Conservation (phyloP, 2,888 invertebrate species). For the Plebejus argus region DNA sequence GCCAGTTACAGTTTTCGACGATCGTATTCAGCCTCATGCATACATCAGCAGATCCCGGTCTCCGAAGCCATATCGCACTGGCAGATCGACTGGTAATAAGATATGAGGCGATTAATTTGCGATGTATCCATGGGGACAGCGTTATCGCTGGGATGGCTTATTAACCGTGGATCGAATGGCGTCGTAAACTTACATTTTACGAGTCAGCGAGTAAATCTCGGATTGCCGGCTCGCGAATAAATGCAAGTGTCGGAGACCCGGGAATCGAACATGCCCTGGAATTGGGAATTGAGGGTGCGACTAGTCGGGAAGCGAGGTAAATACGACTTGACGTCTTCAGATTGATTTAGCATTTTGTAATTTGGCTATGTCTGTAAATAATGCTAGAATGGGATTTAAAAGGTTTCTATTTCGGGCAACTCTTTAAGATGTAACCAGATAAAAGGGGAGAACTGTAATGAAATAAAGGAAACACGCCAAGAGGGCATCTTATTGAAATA, state of each 20-base stretch:
- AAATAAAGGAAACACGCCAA: background rate
- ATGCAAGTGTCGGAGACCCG: conserved; percentile 8
- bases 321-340: background rate
- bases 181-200: conserved; percentile 20
- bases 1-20: background rate
- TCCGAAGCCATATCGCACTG: background rate
- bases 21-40: background rate
- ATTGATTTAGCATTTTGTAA: background rate
- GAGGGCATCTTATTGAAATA: background rate
- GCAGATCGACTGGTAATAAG: conserved; percentile 9
- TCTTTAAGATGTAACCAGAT: background rate
- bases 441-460: background rate
- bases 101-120: conserved; percentile 10
- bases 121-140: conserved; percentile 13
- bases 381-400: background rate
- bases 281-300: background rate
- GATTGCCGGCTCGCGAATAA: background rate
- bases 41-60: background rate
- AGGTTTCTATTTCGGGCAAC: background rate
- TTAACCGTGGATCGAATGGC: conserved; percentile 22
- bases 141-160: conserved; percentile 1
- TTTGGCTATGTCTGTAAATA: background rate
- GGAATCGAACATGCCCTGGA: background rate
- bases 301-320: background rate
- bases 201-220: conserved; percentile 23